Base-by-base conservation (phyloP, 2,888 invertebrate genomes). In the Odontothrips loti region DNA sequence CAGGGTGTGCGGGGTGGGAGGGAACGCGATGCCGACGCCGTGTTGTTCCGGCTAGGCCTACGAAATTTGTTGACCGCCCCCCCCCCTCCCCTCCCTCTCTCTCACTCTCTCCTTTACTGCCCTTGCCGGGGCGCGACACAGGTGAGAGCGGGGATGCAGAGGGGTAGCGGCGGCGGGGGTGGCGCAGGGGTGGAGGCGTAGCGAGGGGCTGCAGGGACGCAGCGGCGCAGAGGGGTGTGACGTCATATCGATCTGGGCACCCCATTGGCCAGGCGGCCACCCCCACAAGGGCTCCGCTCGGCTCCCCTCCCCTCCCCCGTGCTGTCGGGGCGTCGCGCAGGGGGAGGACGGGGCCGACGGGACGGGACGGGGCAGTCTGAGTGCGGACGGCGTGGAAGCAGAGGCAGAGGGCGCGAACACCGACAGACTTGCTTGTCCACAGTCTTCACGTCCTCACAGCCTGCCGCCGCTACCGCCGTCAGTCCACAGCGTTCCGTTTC, bases 241-340 rank as follows among this genome's bases (percentile, higher is more conserved):
- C 68, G 68, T 75, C 68, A 75, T 23, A 75, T 75, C 68, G 68
- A 75, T 75, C 68, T 23, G 27, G 12, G 68, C 68, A 75, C 68
- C 68, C 68, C 68, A 75, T 75, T 75, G 68, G 68, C 68, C 17
- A 27, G 68, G 68, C 23, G 68, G 23, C 68, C 27, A 27, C 68
- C 68, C 68, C 68, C 68, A 75, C 68, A 43, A 43, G 34, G 34
- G 34, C 34, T 6, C 34, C 6, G 34, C 34, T 6, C 34, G 34
- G 34, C 34, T 43, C 34, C 34, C 34, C 34, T 43, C 34, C 34
- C 34, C 34, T 43, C 3, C 51, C 51, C 51, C 51, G 17, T n/a
- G n/a, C n/a, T 43, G 34, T 2, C 58, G 58, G 58, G 58, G 58
- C 15, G 51, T 51, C 15, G 51, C 9, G n/a, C n/a, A n/a, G n/a